Base-by-base conservation (phyloP, 2,888 invertebrate species). In the Andrena marginata region DNA sequence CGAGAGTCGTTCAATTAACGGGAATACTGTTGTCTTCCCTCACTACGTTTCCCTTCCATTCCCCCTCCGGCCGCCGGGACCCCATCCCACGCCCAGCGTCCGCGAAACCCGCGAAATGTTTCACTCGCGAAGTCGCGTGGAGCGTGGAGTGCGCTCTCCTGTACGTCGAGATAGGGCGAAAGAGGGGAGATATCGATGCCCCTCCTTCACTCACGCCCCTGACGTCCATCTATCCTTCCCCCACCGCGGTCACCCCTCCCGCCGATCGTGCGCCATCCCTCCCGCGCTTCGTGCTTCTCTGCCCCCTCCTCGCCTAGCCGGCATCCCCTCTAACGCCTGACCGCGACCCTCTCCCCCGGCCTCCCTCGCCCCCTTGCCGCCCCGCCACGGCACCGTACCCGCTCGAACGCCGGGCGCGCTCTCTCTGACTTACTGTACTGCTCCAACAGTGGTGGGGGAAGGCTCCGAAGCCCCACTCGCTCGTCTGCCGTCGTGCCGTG, bases 31-130 rank as follows among this genome's bases (percentile, higher is more conserved):
- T 91, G 92, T 91, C 91, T 90, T 90, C 91, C 90, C 90, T 88
- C 85, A 82, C 89, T 86, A 87, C 78, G 86, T 79, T 83, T 80
- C 84, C 86, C 89, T 79, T 73, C 80, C 86, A 62, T 69, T 72
- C 76, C 82, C 80, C 71, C 69, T 56, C 79, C 86, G 82, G 68
- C 62, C 49, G 64, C 62, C 67, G 62, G 72, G 64, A 63, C 83
- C 70, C 70, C 81, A 76, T 74, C 79, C 85, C 85, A 73, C 88
- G 76, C 87, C 85, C 83, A 72, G 76, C 85, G 83, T 85, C 90
- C 91, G 90, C 90, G 90, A 92, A 91, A 92, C 91, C 92, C 92
- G 93, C 92, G 93, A 93, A 93, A 93, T 92, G 92, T 92, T 92
- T 92, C 91, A 91, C 91, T 92, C 89, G 87, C 88, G 87, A 89